Evolutionary conservation across 2,888 invertebrate species (phyloP).

Genomic region (Eupithecia tripunctaria): DNA sequence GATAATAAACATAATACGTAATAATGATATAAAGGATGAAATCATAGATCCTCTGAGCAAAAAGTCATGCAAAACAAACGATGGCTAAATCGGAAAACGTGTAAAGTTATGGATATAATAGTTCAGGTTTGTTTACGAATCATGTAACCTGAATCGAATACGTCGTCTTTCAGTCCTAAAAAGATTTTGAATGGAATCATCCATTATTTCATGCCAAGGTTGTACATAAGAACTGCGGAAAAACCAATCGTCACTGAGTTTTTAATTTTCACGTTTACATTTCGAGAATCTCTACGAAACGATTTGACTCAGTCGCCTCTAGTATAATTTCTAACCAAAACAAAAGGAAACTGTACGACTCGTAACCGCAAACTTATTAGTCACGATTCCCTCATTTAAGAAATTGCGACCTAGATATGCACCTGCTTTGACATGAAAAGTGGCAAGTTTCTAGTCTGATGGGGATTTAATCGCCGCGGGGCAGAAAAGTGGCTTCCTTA

Average conservation of each 20-base stretch:
- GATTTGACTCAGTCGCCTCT: background rate
- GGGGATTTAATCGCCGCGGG: slow-evolving; percentile 29
- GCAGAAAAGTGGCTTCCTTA: slow-evolving; percentile 23
- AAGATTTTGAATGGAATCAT: background rate
- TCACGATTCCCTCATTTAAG: slow-evolving; percentile 53
- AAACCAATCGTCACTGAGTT: background rate
- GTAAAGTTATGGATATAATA: background rate
- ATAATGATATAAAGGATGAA: too few species aligned
- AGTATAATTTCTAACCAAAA: slow-evolving; percentile 14
- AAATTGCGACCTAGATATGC: slow-evolving; percentile 52
- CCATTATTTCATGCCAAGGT: background rate
- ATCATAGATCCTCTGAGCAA: background rate
- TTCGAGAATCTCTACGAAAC: background rate
- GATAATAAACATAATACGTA: too few species aligned
- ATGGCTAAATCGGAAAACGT: background rate
- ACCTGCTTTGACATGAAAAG: slow-evolving; percentile 36
- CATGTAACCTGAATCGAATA: background rate
- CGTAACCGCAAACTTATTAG: slow-evolving; percentile 39
- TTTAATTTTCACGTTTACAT: background rate
- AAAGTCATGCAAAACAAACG: background rate
- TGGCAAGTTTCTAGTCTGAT: slow-evolving; percentile 35
- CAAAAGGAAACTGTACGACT: slow-evolving; percentile 26
- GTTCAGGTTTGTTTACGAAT: background rate
- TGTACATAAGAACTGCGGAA: background rate
- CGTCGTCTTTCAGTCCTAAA: background rate